A percentile compares a stretch with the other conserved stretches of the same genome.
Conservation (phyloP, 1,140 invertebrate genomes). For the Monomorium pharaonis region DNA sequence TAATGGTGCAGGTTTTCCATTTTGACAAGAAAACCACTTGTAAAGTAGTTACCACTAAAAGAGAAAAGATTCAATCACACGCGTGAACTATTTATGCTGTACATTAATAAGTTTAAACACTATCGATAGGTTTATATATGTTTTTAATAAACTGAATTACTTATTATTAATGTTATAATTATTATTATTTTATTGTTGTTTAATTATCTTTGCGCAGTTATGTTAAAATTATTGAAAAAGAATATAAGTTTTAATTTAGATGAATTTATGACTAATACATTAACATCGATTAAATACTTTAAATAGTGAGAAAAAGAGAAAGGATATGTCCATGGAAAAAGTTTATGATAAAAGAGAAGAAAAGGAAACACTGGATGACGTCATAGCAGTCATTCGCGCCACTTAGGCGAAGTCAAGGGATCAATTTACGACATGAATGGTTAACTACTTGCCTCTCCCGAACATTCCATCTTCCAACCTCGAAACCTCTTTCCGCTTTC, state of each 20-base stretch:
- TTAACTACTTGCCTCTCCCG: constrained; percentile 58
- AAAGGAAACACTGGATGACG: constrained; percentile 67
- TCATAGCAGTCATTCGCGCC: constrained; percentile 76
- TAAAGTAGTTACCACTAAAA: constrained; percentile 13
- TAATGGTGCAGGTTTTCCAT: constrained; percentile 65
- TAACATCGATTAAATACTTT: constrained; percentile 15
- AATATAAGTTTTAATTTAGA: constrained; percentile 6
- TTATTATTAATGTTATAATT: no score
- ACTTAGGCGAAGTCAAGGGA: constrained; percentile 77
- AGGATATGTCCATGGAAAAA: not conserved
- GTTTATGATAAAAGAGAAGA: constrained; percentile 52
- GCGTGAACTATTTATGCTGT: constrained; percentile 30
- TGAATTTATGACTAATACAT: constrained; percentile 35
- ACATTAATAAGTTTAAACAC: constrained; percentile 47
- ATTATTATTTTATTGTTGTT: not conserved
- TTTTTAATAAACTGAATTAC: not conserved
- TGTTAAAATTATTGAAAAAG: not conserved
- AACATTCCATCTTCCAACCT: constrained; percentile 47
- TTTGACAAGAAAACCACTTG: constrained; percentile 4
- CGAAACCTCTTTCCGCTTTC: constrained; percentile 9
- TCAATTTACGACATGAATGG: constrained; percentile 79
- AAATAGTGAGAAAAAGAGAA: not conserved
- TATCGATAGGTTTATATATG: constrained; percentile 38
- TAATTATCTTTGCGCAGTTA: not conserved
- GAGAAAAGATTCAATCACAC: constrained; percentile 22